Conservation (phyloP, 2,888 invertebrate genomes). For the Balanococcus diminutus region DNA sequence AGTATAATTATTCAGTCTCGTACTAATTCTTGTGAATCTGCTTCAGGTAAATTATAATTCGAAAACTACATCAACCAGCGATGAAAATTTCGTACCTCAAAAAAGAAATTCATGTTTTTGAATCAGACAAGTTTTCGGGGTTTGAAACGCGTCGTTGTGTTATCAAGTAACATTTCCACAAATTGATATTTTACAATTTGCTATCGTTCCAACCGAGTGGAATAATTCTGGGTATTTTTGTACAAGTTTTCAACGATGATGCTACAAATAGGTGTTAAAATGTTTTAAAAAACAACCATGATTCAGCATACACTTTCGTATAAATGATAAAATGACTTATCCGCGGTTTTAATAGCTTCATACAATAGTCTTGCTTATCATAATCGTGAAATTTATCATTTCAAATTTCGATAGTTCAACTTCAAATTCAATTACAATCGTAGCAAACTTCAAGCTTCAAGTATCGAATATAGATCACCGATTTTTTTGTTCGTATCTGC, state of each 20-base stretch:
- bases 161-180: no score
- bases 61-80: no score
- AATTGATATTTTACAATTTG: no score
- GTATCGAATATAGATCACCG: neutral
- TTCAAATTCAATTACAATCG: neutral
- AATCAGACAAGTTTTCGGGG: no score
- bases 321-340: neutral
- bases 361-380: neutral
- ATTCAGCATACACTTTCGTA: neutral
- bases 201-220: no score
- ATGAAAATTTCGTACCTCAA: no score
- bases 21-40: no score
- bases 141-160: no score
- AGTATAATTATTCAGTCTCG: neutral
- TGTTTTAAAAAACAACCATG: neutral
- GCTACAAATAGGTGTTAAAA: neutral
- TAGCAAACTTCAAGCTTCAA: neutral
- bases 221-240: no score
- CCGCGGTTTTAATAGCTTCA: neutral
- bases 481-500: no score
- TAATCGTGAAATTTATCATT: neutral
- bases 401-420: neutral
- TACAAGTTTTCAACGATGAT: neutral
- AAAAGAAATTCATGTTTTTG: no score
- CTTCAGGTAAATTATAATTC: no score